Percentiles rank a stretch among this genome's conserved stretches.
Evolutionary conservation across 2,113 vertebrate genomes (phyloP).

Genomic region (Microtus montanus): DNA sequence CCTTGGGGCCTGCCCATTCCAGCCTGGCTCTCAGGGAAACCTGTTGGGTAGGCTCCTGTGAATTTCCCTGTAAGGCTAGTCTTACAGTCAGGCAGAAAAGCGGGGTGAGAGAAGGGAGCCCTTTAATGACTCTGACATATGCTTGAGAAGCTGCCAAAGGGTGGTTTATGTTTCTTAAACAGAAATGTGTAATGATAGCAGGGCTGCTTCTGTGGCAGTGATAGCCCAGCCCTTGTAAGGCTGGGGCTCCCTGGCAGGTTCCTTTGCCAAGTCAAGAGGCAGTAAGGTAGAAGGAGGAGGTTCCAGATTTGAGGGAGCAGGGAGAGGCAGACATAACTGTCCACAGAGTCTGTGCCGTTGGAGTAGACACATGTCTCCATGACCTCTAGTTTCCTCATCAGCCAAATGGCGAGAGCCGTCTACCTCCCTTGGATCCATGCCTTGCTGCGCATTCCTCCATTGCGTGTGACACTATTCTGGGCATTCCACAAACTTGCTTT

Average conservation of each 20-base stretch:
- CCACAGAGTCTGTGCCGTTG: background rate
- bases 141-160: slow-evolving; percentile 75
- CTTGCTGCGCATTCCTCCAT: background rate
- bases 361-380: background rate
- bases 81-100: slow-evolving; percentile 48
- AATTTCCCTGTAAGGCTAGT: slow-evolving; percentile 55
- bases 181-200: slow-evolving; percentile 68
- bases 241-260: slow-evolving; percentile 15
- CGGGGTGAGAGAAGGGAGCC: slow-evolving; percentile 30
- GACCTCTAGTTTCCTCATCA: background rate
- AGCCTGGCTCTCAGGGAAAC: slow-evolving; percentile 58
- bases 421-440: background rate
- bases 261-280: background rate
- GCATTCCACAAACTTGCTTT: slow-evolving; percentile 4
- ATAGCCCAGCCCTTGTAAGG: background rate
- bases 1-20: background rate
- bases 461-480: background rate
- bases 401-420: background rate
- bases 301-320: background rate
- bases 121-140: slow-evolving; percentile 63
- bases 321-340: too few relatives aligned
- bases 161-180: slow-evolving; percentile 77
- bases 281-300: background rate
- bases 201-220: slow-evolving; percentile 54
- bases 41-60: slow-evolving; percentile 58